Evolutionary conservation across 2,888 invertebrate genomes (phyloP).

Genomic region (Drosophila ustulata): DNA sequence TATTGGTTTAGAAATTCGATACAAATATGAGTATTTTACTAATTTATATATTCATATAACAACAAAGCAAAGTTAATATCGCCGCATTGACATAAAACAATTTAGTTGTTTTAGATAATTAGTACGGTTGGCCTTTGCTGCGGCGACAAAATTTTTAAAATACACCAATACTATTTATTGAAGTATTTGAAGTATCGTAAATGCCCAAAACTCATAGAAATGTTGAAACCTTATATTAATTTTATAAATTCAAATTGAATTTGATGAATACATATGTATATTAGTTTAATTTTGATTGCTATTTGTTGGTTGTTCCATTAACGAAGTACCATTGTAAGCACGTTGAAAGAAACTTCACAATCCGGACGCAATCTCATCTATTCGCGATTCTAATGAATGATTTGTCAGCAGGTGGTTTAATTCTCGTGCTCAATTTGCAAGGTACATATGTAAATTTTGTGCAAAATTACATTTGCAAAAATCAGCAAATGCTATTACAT

Average conservation of each 20-base stretch:
- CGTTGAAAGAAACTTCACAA: conserved; percentile 18
- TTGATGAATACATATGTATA: conserved; percentile 57
- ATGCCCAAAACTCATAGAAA: not conserved
- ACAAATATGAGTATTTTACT: not conserved
- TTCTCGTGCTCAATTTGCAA: conserved; percentile 58
- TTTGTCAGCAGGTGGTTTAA: conserved; percentile 62
- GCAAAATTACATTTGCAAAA: conserved; percentile 59
- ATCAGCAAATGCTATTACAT: conserved; percentile 43
- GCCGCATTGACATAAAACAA: conserved; percentile 22
- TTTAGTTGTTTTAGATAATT: conserved; percentile 62
- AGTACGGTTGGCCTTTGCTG: conserved; percentile 41
- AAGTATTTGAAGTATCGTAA: not conserved
- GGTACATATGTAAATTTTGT: conserved; percentile 48
- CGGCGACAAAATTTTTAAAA: conserved; percentile 22
- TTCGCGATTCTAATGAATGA: conserved; percentile 65
- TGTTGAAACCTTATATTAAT: not conserved
- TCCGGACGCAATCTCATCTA: conserved; percentile 34
- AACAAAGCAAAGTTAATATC: not conserved
- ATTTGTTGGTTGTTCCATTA: conserved; percentile 60
- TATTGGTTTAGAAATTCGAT: conserved; percentile 40
- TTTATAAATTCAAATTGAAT: conserved; percentile 50
- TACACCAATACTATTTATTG: conserved; percentile 6
- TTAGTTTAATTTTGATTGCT: conserved; percentile 69
- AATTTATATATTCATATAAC: conserved; percentile 1
- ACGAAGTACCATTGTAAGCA: conserved; percentile 75